Evolutionary conservation across 2,888 invertebrate genomes (phyloP).

Genomic region (Papilio protenor): DNA sequence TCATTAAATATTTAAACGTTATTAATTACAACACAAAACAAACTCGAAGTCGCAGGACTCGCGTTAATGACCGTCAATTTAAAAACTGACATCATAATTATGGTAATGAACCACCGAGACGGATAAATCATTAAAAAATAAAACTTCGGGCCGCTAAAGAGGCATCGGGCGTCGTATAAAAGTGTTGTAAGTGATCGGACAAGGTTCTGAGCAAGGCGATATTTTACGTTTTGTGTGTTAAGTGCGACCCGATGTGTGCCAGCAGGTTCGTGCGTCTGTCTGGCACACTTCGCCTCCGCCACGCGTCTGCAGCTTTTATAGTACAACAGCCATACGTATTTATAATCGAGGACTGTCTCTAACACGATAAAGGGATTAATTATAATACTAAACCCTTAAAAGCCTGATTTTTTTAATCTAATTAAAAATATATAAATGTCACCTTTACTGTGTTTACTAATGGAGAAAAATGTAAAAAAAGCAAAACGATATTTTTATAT

Average conservation of each 20-base stretch:
- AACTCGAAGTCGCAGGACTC: conserved; percentile 31
- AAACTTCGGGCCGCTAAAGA: conserved; percentile 20
- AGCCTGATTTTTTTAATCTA: too few species aligned
- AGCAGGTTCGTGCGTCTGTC: conserved; percentile 50
- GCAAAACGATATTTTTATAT: too few species aligned
- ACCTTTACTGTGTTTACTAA: too few species aligned
- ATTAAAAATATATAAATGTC: too few species aligned
- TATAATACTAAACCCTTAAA: too few species aligned
- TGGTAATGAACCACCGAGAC: conserved; percentile 31
- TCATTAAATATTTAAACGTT: conserved; percentile 20
- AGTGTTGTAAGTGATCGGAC: conserved; percentile 29
- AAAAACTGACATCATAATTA: conserved; percentile 41
- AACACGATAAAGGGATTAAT: neutral
- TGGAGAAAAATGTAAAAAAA: too few species aligned
- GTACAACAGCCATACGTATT: neutral
- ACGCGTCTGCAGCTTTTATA: conserved; percentile 21
- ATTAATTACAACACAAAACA: conserved; percentile 36
- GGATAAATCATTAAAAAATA: conserved; percentile 37
- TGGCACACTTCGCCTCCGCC: conserved; percentile 48
- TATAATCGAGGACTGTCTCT: neutral
- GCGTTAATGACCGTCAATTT: conserved; percentile 36
- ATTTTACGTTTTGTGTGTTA: conserved; percentile 45
- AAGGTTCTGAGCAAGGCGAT: conserved; percentile 24
- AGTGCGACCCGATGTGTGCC: conserved; percentile 48
- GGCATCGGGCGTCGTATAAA: conserved; percentile 17